Conservation (phyloP, 2,888 invertebrate species). For the Acanthoscelides obtectus region DNA sequence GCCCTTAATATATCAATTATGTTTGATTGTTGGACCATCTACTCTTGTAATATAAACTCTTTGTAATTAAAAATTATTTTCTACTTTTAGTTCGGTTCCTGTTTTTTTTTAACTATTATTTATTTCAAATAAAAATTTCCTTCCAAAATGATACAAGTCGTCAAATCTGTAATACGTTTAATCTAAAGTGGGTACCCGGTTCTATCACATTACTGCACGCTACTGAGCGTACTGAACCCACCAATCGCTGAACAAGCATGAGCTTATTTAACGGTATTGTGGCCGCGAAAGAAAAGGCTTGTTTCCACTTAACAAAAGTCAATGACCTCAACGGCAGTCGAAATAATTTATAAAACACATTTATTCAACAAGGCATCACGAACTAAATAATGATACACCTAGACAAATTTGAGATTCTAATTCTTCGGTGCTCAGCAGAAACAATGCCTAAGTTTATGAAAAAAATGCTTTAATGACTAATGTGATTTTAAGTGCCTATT, state of each 20-base stretch:
- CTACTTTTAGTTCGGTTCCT: no score
- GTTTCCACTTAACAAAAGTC: constrained; percentile 26
- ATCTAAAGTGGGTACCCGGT: no score
- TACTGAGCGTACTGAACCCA: background rate
- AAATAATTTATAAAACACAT: constrained; percentile 20
- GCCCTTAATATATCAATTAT: no score
- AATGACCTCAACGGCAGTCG: constrained; percentile 23
- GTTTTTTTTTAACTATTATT: no score
- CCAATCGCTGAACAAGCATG: background rate
- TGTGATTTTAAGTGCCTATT: background rate
- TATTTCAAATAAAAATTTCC: no score
- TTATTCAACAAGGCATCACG: background rate
- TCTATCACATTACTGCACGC: no score
- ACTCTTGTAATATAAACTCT: no score
- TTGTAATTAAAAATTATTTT: no score
- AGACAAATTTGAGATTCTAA: background rate
- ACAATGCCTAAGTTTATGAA: background rate
- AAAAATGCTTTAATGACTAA: background rate
- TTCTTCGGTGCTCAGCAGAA: background rate
- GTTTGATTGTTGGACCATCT: no score
- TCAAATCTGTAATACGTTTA: no score
- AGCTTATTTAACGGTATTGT: constrained; percentile 26
- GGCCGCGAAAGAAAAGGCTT: constrained; percentile 27
- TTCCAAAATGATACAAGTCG: no score
- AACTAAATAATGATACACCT: background rate